A percentile compares a stretch with the other conserved stretches of the same genome.
Evolutionary conservation across 2,888 invertebrate genomes (phyloP).

Genomic region (Limnephilus lunatus): DNA sequence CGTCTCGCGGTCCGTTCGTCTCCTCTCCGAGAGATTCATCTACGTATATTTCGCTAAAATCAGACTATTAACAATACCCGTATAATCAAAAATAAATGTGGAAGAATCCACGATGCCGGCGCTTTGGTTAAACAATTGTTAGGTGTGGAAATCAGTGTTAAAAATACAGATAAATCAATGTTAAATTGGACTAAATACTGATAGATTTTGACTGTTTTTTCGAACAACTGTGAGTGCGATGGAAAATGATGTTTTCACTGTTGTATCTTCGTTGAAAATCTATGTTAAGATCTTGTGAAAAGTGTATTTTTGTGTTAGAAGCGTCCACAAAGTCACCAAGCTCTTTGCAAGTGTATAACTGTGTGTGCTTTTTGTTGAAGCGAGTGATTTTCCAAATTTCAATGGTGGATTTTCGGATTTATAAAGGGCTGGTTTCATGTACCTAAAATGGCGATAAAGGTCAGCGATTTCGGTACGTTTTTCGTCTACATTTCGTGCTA

Average conservation of each 20-base stretch:
- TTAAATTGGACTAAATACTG: neutral
- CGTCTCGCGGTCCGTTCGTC: slow-evolving; percentile 35
- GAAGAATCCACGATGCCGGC: neutral
- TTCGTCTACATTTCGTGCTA: neutral
- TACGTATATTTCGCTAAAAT: neutral
- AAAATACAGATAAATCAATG: neutral
- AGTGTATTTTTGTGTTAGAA: neutral
- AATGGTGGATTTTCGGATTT: neutral
- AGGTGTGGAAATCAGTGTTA: neutral
- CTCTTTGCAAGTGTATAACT: neutral
- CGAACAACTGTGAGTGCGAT: neutral
- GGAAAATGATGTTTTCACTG: neutral
- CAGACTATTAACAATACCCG: neutral
- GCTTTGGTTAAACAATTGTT: neutral
- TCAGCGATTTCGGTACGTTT: slow-evolving; percentile 14
- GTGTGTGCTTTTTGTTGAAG: neutral
- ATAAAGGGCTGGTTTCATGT: slow-evolving; percentile 13
- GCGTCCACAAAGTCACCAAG: neutral
- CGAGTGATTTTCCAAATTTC: neutral
- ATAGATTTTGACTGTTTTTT: neutral
- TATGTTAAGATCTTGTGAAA: neutral
- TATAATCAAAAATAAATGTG: slow-evolving; percentile 2
- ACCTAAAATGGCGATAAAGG: slow-evolving; percentile 48
- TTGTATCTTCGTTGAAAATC: slow-evolving; percentile 10
- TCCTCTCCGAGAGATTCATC: neutral